Percentiles rank a stretch among this genome's conserved stretches.
These are phyloP conservation scores for Steromphala cineraria DNA, from an alignment of 2,888 invertebrate species.

Conservation along the genomic window DNA sequence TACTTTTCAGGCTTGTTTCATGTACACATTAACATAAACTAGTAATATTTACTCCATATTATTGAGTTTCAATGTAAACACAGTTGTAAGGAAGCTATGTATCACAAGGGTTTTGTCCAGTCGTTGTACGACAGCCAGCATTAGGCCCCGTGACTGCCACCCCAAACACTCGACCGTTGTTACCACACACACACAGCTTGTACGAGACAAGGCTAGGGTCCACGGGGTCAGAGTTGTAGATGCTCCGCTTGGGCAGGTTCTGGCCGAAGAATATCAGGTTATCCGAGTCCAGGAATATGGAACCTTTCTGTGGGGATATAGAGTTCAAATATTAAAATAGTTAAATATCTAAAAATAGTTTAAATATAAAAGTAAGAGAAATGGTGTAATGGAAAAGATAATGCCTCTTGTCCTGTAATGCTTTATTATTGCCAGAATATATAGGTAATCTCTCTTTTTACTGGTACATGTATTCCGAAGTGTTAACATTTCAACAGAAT, in stretches of 20 bases:
- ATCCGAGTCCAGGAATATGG: slow-evolving; percentile 33
- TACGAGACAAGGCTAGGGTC: slow-evolving; percentile 27
- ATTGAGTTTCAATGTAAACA: too few species aligned
- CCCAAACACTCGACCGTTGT: slow-evolving; percentile 56
- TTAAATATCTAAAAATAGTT: too few species aligned
- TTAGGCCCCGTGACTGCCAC: slow-evolving; percentile 44
- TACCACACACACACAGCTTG: slow-evolving; percentile 62
- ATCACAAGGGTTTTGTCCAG: slow-evolving; percentile 46
- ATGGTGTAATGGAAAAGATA: too few species aligned
- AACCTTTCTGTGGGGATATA: slow-evolving; percentile 32
- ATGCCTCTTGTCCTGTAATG: too few species aligned
- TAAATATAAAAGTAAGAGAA: too few species aligned
- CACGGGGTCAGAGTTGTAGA: not conserved
- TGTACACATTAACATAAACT: too few species aligned
- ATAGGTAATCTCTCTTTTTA: too few species aligned
- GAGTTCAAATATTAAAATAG: not conserved
- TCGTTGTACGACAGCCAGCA: slow-evolving; percentile 42
- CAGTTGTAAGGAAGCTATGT: not conserved
- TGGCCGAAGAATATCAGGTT: slow-evolving; percentile 35
- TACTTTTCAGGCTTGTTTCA: too few species aligned
- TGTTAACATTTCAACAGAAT: too few species aligned
- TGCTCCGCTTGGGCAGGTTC: slow-evolving; percentile 21
- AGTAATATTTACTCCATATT: too few species aligned
- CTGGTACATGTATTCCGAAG: too few species aligned
- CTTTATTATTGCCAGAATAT: too few species aligned